Evolutionary conservation across 2,888 invertebrate species (phyloP).

Genomic region (Sinohyriopsis cumingii): DNA sequence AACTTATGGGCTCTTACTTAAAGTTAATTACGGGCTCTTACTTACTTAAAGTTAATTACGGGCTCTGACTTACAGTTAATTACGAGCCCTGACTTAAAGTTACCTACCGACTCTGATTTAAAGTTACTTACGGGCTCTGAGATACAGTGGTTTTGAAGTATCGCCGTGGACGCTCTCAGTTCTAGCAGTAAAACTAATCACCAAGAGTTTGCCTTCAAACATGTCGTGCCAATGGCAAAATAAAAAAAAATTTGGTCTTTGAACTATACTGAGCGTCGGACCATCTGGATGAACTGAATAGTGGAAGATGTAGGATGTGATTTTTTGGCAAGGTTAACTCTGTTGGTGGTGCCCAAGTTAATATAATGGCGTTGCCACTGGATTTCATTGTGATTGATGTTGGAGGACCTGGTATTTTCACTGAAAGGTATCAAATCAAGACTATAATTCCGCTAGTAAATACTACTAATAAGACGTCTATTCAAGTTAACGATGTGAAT

Average conservation of each 20-base stretch:
- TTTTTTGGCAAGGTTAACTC: constrained; percentile 18
- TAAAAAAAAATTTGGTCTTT: constrained; percentile 10
- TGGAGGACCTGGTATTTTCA: constrained; percentile 19
- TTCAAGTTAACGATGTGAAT: no score
- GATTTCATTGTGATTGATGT: constrained; percentile 3
- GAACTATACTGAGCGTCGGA: constrained; percentile 4
- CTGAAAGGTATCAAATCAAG: no score
- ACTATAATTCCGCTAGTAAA: no score
- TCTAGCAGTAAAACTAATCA: constrained; percentile 13
- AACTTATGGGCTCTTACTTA: no score
- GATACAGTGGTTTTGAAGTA: constrained; percentile 7
- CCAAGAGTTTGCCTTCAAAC: constrained; percentile 17
- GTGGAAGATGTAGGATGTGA: constrained; percentile 20
- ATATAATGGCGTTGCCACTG: constrained; percentile 15
- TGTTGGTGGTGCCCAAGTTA: constrained; percentile 24
- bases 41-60: no score
- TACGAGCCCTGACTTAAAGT: no score
- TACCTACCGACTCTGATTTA: no score
- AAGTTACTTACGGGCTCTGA: constrained; percentile 23
- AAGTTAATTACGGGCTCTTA: no score
- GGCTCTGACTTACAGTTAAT: no score
- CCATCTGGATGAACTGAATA: constrained; percentile 13
- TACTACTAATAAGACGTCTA: no score
- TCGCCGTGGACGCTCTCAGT: constrained; percentile 16
- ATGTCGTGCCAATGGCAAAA: constrained; percentile 21